Evolutionary conservation across 1,140 invertebrate genomes (phyloP), one percentile per base, ranked within the genome.

Genomic region (Metaphire vulgaris): DNA sequence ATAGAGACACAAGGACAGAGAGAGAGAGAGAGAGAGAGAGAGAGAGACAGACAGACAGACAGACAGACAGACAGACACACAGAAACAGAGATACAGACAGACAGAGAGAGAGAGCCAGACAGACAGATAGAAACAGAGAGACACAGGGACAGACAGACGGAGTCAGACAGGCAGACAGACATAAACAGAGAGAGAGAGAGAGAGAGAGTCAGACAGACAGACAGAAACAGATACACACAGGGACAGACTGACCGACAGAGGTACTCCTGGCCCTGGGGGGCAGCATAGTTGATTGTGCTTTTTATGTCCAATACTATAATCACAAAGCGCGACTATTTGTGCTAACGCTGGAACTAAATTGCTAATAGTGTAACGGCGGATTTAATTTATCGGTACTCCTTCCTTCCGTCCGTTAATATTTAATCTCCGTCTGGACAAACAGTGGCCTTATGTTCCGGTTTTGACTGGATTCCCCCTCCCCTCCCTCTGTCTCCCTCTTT

Each of bases 131-230:
- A 69, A 15, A 69, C 28, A 69, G 68, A n/a, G 28, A 69, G 68
- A 69, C 28, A 69, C 68, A 69, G 68, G n/a, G 68, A 69, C 68
- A 69, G 68, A 69, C 68, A 69, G 68, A 56, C 41, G 21, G 41
- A 56, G 6, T 12, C 6, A 56, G 6, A 56, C 21, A 56, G 41
- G 21, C 41, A 56, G 41, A 56, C 41, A 56, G 21, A 56, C 41
- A 56, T 6, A 12, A 6, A 56, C 41, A 56, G 41, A 69, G 6
- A 69, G 41, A 56, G 6, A 69, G 68, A 69, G 6, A 69, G 68
- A 69, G 6, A 69, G 28, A 69, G 68, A 69, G 68, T 12, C 68
- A 69, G 68, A 69, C 41, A 12, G 41, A 56, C 6, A 56, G 6
- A 56, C 6, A 56, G 41, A 56, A 6, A 56, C 6, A 56, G 6